Percentiles rank a stretch among this genome's conserved stretches.
These are phyloP conservation scores for Neodiprion pinetum DNA, from an alignment of 1,140 invertebrate genomes.

Conservation along the genomic window DNA sequence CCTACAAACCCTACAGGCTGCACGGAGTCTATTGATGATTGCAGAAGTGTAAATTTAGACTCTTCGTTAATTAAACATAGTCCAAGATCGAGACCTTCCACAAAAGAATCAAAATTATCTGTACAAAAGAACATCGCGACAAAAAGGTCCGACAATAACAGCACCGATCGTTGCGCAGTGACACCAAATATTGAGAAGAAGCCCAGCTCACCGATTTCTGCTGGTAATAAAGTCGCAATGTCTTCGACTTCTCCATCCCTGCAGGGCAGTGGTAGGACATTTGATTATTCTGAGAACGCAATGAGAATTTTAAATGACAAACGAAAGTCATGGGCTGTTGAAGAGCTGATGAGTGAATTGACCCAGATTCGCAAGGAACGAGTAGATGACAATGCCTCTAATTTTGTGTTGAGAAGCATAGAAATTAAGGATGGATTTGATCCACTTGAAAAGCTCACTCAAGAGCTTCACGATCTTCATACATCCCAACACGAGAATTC, in stretches of 20 bases:
- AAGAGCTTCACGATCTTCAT: slow-evolving; percentile 36
- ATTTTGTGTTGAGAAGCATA: slow-evolving; percentile 30
- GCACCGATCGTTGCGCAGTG: slow-evolving; percentile 12
- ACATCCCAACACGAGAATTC: neutral
- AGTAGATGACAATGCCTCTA: slow-evolving; percentile 24
- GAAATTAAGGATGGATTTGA: slow-evolving; percentile 31
- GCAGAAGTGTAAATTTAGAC: neutral
- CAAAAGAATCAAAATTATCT: neutral
- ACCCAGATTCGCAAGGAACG: slow-evolving; percentile 40
- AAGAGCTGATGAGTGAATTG: slow-evolving; percentile 50
- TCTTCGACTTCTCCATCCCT: neutral
- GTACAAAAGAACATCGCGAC: neutral
- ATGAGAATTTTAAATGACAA: slow-evolving; percentile 45
- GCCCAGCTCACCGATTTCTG: slow-evolving; percentile 8
- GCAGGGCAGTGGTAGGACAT: slow-evolving; percentile 15
- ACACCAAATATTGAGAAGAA: slow-evolving; percentile 8
- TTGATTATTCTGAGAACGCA: slow-evolving; percentile 27
- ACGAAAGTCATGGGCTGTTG: slow-evolving; percentile 57
- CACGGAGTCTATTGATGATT: neutral
- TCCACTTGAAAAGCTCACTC: slow-evolving; percentile 36
- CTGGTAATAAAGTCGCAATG: neutral
- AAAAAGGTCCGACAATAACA: slow-evolving; percentile 19
- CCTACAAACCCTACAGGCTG: neutral
- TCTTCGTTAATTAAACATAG: neutral
- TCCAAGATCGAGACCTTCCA: neutral